Evolutionary conservation across 2,113 vertebrate species (phyloP), one percentile per base, ranked within the genome.

Genomic region (Acrocephalus kingi): DNA sequence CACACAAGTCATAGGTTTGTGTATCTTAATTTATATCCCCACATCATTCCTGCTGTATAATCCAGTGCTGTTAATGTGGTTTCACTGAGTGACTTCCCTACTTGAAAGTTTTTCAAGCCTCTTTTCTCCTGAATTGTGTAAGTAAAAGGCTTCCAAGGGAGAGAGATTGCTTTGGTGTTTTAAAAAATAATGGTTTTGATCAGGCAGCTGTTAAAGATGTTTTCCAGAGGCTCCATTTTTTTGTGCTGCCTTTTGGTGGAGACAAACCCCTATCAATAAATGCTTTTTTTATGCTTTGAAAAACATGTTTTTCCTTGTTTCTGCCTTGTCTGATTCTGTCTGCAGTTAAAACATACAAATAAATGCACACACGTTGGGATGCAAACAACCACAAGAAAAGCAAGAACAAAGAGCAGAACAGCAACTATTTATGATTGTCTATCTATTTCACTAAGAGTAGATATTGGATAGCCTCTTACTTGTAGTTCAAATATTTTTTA

Each of bases 161-260:
- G 35, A 88, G 48, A 84, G 51, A 61, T 78, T 72, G n/a, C 62
- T 41, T 84, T 90, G 31, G 28, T 71, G 59, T 86, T 77, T 83
- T 39, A 54, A 78, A 75, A 77, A 87, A 89, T 24, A 3, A 77
- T 43, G 61, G 30, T 91, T 88, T 90, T 91, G 61, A 89, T 95
- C 83, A 89, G 81, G 68, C 59, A 87, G 90, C 72, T 94, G 83
- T 78, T 93, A 56, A 89, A 94, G 79, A 33, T 59, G 58, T 85
- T 90, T 97, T 97, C 59, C 59, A 94, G 86, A 91, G 62, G 49
- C 41, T 93, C 39, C 19, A 7, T 96, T 94, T 96, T 96, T 89
- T 88, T 94, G 15, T 87, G 28, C 86, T 95, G 82, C 90, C 95
- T 97, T 97, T 93, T 95, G 96, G 92, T 96, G 77, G 91, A 98